Evolutionary conservation across 2,113 vertebrate species (phyloP), one percentile per base, ranked within the genome.

Genomic region (Delphinapterus leucas): DNA sequence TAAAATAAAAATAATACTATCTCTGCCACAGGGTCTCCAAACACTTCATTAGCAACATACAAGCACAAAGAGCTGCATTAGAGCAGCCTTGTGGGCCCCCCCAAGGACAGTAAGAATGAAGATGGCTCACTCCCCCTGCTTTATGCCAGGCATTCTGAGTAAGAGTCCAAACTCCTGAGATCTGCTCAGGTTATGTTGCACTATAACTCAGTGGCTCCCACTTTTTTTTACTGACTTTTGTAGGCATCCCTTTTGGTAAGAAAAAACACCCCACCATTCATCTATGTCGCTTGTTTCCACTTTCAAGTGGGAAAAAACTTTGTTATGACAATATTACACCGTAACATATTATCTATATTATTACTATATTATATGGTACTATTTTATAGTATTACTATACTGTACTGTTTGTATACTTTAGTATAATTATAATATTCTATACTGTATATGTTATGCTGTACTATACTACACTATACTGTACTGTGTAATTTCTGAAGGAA

Each of bases 41-140:
- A 88, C 33, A 76, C 73, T 92, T 97, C 71, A 67, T 94, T 90
- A 83, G 88, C 77, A 87, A 74, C 4, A 83, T 25, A 80, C 17
- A 38, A 77, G 44, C 23, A 65, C 9, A 67, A 86, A 67, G 28
- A 79, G 49, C 63, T 70, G 36, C 11, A 17, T 63, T 23, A 63
- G 36, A 28, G 44, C 20, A 89, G 91, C 63, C 18, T 25, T 2
- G 13, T 23, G 65, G 36, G 41, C 5, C 49, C 31, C 76, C 15
- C 0, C 41, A 58, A 82, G 76, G 36, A 36, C 5, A 18, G n/a
- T 28, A 11, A 6, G 0, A 25, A 44, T 5, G 80, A n/a, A 3
- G 36, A 18, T 0, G 7, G 61, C 84, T 68, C 65, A 33, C 17
- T 33, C 26, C 8, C 13, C 7, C 38, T 58, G 33, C 31, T 73